Evolutionary conservation across 2,888 invertebrate genomes (phyloP).

Genomic region (Idaea aversata): DNA sequence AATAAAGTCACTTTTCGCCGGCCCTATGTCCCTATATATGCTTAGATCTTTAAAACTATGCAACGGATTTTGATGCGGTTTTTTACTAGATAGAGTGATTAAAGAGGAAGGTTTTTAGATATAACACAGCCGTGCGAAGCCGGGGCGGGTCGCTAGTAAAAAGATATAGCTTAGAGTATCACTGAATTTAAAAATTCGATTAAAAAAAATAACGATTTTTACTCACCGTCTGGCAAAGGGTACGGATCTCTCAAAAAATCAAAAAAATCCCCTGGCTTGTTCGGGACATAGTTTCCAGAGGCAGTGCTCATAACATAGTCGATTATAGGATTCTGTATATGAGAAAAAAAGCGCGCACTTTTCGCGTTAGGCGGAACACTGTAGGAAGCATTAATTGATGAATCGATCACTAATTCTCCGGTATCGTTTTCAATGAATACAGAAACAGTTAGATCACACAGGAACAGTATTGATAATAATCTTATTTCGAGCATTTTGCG

Average conservation of each 20-base stretch:
- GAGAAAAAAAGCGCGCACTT: constrained; percentile 34
- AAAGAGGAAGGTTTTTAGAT: too few relatives aligned
- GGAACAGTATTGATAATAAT: constrained; percentile 23
- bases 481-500: constrained; percentile 16
- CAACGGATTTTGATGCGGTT: too few relatives aligned
- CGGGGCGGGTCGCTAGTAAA: too few relatives aligned
- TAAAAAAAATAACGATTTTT: too few relatives aligned
- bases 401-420: constrained; percentile 23
- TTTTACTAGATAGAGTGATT: too few relatives aligned
- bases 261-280: constrained; percentile 45
- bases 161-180: too few relatives aligned
- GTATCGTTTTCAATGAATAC: constrained; percentile 29
- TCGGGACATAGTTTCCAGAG: constrained; percentile 34
- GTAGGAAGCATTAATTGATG: background rate
- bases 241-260: constrained; percentile 58
- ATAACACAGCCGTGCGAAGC: too few relatives aligned
- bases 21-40: too few relatives aligned
- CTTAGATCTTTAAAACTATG: too few relatives aligned
- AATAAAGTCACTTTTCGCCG: too few relatives aligned
- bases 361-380: background rate
- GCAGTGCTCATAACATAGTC: constrained; percentile 45
- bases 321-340: constrained; percentile 42
- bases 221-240: constrained; percentile 59
- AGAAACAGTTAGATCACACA: constrained; percentile 25
- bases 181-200: too few relatives aligned